Percentiles rank a stretch among this genome's conserved stretches.
Conservation (phyloP, 2,113 vertebrate genomes). For the Panthera tigris region DNA sequence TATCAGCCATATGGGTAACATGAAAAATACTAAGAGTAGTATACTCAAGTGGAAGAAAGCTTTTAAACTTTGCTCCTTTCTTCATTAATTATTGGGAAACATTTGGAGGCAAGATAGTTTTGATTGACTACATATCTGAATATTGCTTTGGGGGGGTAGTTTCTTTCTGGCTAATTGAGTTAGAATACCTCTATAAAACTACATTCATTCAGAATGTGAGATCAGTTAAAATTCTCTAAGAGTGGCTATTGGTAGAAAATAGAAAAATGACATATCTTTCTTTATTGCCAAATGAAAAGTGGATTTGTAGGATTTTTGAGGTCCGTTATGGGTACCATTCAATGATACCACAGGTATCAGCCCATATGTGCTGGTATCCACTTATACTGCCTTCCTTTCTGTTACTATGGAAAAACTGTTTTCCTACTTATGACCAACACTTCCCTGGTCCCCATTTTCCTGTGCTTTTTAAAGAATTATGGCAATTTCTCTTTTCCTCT, state of each 20-base stretch:
- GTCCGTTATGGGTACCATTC: not conserved
- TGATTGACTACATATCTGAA: not conserved
- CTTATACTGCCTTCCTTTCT: not conserved
- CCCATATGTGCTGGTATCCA: not conserved
- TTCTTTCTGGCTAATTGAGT: constrained; percentile 6
- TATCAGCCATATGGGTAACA: not conserved
- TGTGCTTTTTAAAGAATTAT: not conserved
- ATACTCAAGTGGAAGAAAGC: not conserved
- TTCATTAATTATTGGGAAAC: not conserved
- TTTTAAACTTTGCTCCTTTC: not conserved
- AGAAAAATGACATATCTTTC: not conserved
- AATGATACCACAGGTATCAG: not conserved
- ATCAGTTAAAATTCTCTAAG: not conserved
- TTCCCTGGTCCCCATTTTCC: not conserved
- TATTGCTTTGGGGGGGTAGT: not conserved
- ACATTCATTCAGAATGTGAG: not conserved
- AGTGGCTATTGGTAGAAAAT: not conserved
- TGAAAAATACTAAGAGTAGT: not conserved
- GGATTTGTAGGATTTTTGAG: not conserved
- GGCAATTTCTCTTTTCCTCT: not conserved
- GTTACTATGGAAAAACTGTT: not conserved
- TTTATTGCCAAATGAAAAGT: not conserved
- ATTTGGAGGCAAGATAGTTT: constrained; percentile 7
- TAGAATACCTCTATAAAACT: not conserved
- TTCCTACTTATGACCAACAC: not conserved